These are phyloP conservation scores for Argentina silus DNA, from an alignment of 2,797 vertebrate genomes.

Conservation along the genomic window DNA sequence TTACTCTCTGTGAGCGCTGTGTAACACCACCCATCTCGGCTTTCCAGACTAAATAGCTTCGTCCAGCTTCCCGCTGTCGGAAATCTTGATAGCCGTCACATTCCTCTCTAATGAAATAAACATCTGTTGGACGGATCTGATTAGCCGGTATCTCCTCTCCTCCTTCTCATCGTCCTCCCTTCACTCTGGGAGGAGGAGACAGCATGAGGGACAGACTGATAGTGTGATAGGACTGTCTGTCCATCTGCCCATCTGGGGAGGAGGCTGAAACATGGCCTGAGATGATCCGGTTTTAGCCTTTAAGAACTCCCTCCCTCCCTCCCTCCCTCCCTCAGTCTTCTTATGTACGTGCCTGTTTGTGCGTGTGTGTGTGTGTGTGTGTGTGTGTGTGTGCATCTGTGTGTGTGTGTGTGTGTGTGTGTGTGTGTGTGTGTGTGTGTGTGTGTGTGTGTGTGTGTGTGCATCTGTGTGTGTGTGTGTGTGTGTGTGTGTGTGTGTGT, in stretches of 20 bases:
- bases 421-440: slow-evolving; percentile 23
- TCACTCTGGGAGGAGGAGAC: slow-evolving; percentile 33
- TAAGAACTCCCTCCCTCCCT: slow-evolving; percentile 27
- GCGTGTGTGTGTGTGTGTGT: slow-evolving; percentile 25
- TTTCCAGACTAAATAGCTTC: slow-evolving; percentile 46
- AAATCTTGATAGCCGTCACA: slow-evolving; percentile 56
- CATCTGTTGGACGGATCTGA: slow-evolving; percentile 56
- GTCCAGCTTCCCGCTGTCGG: slow-evolving; percentile 41
- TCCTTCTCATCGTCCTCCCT: neutral
- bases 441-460: slow-evolving; percentile 32
- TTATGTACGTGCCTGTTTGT: slow-evolving; percentile 27
- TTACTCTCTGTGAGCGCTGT: too few species aligned
- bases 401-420: slow-evolving; percentile 7
- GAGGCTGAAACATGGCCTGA: slow-evolving; percentile 52
- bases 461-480: slow-evolving; percentile 11
- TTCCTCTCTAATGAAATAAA: slow-evolving; percentile 62
- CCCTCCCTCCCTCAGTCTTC: slow-evolving; percentile 46
- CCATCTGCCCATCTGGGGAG: slow-evolving; percentile 56
- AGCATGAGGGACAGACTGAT: slow-evolving; percentile 35
- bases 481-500: slow-evolving; percentile 32
- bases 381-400: slow-evolving; percentile 14
- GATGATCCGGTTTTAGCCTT: slow-evolving; percentile 56
- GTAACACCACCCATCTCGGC: slow-evolving; percentile 27
- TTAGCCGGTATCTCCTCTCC: slow-evolving; percentile 32
- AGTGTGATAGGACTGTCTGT: slow-evolving; percentile 33